Base-by-base conservation (phyloP, 2,113 vertebrate genomes). In the Gopherus evgoodei region DNA sequence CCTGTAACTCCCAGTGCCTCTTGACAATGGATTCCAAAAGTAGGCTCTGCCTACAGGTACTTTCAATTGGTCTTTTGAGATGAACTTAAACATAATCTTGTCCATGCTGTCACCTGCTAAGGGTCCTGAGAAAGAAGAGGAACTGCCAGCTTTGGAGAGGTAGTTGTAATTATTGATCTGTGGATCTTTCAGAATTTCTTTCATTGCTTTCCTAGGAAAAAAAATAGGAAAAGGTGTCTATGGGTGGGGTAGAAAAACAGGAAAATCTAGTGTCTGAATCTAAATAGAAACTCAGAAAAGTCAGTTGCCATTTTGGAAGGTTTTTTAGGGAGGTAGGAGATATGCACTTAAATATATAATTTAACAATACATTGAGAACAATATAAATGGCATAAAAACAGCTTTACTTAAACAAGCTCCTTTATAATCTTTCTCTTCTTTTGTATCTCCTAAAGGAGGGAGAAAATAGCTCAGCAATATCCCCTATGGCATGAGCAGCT, bases 121-220 rank as follows among this genome's bases (percentile, higher is more conserved):
- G 84, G 97, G 94, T 94, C 97, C 97, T 2, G 94, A 97, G 96
- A 97, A 98, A 27, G 96, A 96, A 12, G 97, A 97, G 65, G 98
- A 98, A 81, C 80, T 35, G 44, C 98, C 97, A 0, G 0, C 22
- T 87, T 91, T 90, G 0, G 96, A 96, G 59, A 98, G 93, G 82
- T 90, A 88, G 83, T 94, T 19, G 94, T 98, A 98, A 87, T 98
- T 98, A 84, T 98, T 97, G 87, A 98, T 95, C 81, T 1, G 83
- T 3, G 90, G 85, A 88, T 98, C 97, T 90, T 83, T 95, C 96
- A 97, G 69, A 86, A 97, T 35, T 44, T 94, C 93, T 83, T 95
- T 96, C 76, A 90, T 84, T 69, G 95, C 50, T 52, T 96, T 87
- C 84, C 98, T 98, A 89, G 90, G 88, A 44, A 31, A 54, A 57